Evolutionary conservation across 2,113 vertebrate genomes (phyloP).

Genomic region (Labrus mixtus): DNA sequence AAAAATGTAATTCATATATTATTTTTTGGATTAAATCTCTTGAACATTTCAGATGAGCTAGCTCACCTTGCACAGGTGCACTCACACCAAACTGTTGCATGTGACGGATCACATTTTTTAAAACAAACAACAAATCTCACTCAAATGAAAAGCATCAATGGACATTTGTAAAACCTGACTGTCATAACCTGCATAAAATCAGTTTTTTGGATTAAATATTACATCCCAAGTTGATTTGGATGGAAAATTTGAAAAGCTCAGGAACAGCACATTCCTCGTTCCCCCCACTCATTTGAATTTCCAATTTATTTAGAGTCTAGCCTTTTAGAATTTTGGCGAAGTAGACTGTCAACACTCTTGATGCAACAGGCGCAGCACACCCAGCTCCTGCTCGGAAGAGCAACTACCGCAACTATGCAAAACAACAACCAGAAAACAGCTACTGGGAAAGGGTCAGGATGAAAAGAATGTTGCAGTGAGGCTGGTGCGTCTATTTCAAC

Average conservation of each 20-base stretch:
- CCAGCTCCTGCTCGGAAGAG: constrained; percentile 28
- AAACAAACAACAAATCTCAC: neutral
- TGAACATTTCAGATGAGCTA: constrained; percentile 40
- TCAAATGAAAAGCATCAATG: too few relatives aligned
- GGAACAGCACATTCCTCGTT: constrained; percentile 7
- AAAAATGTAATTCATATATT: neutral
- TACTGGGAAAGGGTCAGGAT: constrained; percentile 48
- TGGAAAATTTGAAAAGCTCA: neutral
- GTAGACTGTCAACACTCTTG: constrained; percentile 45
- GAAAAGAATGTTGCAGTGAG: constrained; percentile 54
- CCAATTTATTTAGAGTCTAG: constrained; percentile 12
- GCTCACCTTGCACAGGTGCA: constrained; percentile 50
- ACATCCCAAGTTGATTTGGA: neutral
- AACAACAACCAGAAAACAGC: constrained; percentile 26
- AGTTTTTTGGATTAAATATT: constrained; percentile 8
- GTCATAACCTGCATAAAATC: constrained; percentile 17
- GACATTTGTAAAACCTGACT: neutral
- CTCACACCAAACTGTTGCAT: constrained; percentile 38
- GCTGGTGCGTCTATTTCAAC: constrained; percentile 81
- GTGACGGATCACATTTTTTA: constrained; percentile 44
- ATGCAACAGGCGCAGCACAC: constrained; percentile 35
- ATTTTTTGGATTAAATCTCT: constrained; percentile 13
- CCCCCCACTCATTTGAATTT: constrained; percentile 29
- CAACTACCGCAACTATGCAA: constrained; percentile 21
- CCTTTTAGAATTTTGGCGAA: constrained; percentile 20